Evolutionary conservation across 2,113 vertebrate species (phyloP).

Genomic region (Chloebia gouldiae): DNA sequence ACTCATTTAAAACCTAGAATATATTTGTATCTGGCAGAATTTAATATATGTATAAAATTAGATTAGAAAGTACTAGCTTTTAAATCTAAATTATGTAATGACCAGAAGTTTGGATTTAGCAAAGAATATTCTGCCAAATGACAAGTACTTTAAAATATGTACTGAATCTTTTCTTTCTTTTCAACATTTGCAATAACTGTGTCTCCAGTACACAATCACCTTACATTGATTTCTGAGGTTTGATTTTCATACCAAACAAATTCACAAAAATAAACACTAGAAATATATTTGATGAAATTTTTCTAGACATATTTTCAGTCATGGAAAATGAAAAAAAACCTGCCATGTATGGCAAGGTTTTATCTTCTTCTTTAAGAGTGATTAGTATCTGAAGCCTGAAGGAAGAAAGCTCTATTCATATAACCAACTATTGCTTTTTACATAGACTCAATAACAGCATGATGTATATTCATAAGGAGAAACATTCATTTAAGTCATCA

Average conservation of each 20-base stretch:
- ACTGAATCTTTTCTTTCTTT: background rate
- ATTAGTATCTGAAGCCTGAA: background rate
- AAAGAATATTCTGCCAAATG: background rate
- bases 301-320: background rate
- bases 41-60: background rate
- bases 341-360: background rate
- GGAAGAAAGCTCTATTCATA: background rate
- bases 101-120: background rate
- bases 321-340: background rate
- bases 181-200: background rate
- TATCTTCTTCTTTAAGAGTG: background rate
- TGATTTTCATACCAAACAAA: background rate
- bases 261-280: background rate
- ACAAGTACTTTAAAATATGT: background rate
- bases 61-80: background rate
- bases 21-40: background rate
- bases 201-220: background rate
- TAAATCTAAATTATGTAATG: background rate
- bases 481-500: constrained; percentile 23
- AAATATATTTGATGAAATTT: background rate
- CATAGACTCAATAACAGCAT: background rate
- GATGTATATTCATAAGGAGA: constrained; percentile 31
- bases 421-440: background rate
- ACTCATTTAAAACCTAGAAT: background rate
- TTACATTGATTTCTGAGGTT: background rate